Evolutionary conservation across 2,888 invertebrate species (phyloP), one percentile per base, ranked within the genome.

Genomic region (Eristalinus sepulchralis): DNA sequence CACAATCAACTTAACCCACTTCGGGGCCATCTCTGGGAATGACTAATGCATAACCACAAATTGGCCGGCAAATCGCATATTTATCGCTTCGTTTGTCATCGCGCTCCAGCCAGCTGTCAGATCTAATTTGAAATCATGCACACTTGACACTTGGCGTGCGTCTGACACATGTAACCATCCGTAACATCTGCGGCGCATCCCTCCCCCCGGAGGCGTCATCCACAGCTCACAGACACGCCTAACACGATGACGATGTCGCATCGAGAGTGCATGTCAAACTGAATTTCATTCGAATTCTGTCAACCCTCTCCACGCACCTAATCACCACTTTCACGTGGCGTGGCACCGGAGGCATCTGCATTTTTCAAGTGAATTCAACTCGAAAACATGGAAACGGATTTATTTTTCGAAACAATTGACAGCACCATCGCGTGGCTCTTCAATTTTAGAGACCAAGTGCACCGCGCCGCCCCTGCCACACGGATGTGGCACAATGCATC

Each of bases 211-310:
- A 39, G n/a, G 63, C 33, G 47, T 79, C 79, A 75, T 71, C 39
- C 68, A 63, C 39, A 31, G 2, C 62, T 70, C 71, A 81, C 62
- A 68, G 67, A 77, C 68, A 77, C 76, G 63, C 70, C 79, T 64
- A 31, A 20, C 27, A n/a, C 24, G 24, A 17, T 47, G 47, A 17
- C 17, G 47, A 17, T 17, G 17, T 47, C 47, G 47, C 24, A 36
- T 55, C 47, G 11, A 64, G 39, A 11, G 47, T 47, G 47, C 53
- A 63, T 24, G 71, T 33, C 67, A 72, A 55, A 67, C 72, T 13
- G 68, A 73, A 85, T 85, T 73, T 47, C 47, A 82, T 85, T 78
- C 60, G 77, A 82, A 81, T 82, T 77, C 72, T 73, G 63, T 85
- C 81, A 77, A 22, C 47, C 20, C 6, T 9, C 9, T 5, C 11